A percentile compares a stretch with the other conserved stretches of the same genome.
These are phyloP conservation scores for Papilio gigon DNA, from an alignment of 2,888 invertebrate genomes.

Conservation along the genomic window DNA sequence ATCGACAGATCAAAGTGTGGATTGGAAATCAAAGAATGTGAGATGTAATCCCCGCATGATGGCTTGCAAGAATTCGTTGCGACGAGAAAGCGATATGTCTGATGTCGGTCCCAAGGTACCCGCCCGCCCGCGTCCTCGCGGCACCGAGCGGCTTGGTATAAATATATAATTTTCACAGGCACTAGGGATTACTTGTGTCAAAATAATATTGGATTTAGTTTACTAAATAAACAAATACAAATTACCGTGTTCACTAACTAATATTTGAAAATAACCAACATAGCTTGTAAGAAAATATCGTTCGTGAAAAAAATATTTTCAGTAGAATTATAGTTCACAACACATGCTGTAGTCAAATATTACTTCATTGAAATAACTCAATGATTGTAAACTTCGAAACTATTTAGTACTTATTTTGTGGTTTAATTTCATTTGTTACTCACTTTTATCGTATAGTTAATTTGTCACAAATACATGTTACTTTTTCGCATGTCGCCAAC, in stretches of 20 bases:
- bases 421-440: neutral
- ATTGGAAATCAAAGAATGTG: constrained; percentile 8
- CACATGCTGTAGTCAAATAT: too few species aligned
- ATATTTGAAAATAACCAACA: neutral
- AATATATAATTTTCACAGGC: neutral
- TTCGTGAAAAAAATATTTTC: too few species aligned
- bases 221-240: neutral
- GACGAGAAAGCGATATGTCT: neutral
- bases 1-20: constrained; percentile 18
- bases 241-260: neutral
- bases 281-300: neutral
- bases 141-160: neutral
- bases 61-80: neutral
- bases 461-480: neutral
- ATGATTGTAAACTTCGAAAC: too few species aligned
- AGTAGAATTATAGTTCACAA: too few species aligned
- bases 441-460: neutral
- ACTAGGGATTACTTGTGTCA: neutral
- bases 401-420: neutral
- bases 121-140: neutral
- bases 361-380: too few species aligned
- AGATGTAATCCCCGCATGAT: neutral
- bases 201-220: constrained; percentile 1
- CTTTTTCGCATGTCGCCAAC: neutral
- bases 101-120: neutral